Evolutionary conservation across 2,888 invertebrate genomes (phyloP), one percentile per base, ranked within the genome.

Genomic region (Pyrochroa serraticornis): DNA sequence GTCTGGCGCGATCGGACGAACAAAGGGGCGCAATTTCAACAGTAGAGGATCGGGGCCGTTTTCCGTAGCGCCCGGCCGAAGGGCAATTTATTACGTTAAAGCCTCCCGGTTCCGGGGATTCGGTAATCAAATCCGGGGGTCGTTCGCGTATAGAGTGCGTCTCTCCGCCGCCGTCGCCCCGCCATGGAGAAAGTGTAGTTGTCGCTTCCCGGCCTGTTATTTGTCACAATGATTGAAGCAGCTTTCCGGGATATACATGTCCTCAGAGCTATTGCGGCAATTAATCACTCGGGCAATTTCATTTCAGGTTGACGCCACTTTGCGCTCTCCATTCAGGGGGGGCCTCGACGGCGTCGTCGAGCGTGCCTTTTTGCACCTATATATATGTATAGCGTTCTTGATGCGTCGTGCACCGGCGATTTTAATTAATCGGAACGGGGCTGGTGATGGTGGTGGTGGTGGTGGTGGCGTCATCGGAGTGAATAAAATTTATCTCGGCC

Each of bases 151-250:
- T 41, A 54, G 54, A 53, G 50, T 45, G 41, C 47, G 42, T 36
- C 43, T 51, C 22, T 39, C 32, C 36, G 22, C 31, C 43, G 48
- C 48, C 45, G 42, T 44, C 34, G n/a, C 36, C n/a, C 31, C 43
- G 48, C 48, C 45, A 39, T 36, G 39, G 47, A 53, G 60, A 60
- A 60, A 56, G 60, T 52, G 56, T 60, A 56, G 59, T 55, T 55
- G 59, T 54, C 54, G 55, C 50, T 41, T 32, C 49, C 49, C 62
- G 66, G 67, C 63, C 68, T 68, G 72, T 74, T 75, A 76, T 77
- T 76, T 77, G 76, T 77, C 76, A 77, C 73, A 72, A 76, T 77
- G 77, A 77, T 76, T 75, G 76, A 76, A 74, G 73, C 71, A 70
- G 75, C 76, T 75, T 72, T 69, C 70, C 69, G 65, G 75, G 72